phyloP scores from a whole-genome alignment of 1,140 invertebrate genomes.

The Euura lappo region DNA sequence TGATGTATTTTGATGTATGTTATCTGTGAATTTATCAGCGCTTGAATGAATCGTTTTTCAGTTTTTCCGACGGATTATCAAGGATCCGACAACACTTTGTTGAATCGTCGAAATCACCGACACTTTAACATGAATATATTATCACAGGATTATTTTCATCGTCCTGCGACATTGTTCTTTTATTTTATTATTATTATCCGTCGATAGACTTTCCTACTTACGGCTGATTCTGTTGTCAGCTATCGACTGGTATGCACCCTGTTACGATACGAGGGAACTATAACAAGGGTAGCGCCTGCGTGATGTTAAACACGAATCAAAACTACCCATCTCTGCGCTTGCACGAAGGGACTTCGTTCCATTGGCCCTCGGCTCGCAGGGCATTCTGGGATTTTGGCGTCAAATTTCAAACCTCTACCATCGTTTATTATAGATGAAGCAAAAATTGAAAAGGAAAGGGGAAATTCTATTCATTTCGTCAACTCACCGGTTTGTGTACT shows the following conservation, averaged over 20 bases:
- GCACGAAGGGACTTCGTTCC: background rate
- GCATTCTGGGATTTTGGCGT: background rate
- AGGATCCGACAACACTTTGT: too few relatives aligned
- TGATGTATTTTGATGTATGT: background rate
- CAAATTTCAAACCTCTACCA: background rate
- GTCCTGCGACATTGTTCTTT: background rate
- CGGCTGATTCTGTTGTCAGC: constrained; percentile 16
- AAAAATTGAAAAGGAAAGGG: too few relatives aligned
- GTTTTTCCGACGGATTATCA: background rate
- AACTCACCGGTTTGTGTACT: constrained; percentile 90
- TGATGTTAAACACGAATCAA: background rate
- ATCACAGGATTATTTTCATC: background rate
- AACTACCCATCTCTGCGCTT: background rate
- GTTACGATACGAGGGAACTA: constrained; percentile 30
- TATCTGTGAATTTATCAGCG: background rate
- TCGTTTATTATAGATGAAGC: too few relatives aligned
- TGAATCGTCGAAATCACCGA: background rate
- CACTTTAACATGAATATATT: background rate
- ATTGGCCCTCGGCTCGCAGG: background rate
- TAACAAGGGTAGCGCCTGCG: constrained; percentile 31
- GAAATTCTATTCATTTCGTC: background rate
- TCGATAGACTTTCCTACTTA: constrained; percentile 5
- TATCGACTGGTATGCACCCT: constrained; percentile 37
- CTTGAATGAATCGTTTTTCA: background rate
- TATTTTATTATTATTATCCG: background rate